Evolutionary conservation across 2,797 vertebrate species (phyloP).

Genomic region (Melanotaenia pygmaea): DNA sequence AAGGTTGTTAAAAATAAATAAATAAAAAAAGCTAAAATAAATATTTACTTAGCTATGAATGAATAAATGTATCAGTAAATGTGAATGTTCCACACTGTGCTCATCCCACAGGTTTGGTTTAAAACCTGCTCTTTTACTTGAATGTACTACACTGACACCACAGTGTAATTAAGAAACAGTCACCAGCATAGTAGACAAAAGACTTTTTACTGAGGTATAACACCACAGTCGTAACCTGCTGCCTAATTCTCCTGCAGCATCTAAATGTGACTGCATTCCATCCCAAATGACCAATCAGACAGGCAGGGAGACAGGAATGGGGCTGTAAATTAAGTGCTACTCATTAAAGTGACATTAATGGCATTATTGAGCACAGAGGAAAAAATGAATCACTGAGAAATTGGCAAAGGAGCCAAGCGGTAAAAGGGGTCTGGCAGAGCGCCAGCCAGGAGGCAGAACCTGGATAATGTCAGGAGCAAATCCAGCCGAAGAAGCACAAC

Average conservation of each 20-base stretch:
- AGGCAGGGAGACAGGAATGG: constrained; percentile 54
- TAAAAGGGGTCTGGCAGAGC: constrained; percentile 53
- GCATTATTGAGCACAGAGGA: constrained; percentile 67
- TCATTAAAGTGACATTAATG: constrained; percentile 80
- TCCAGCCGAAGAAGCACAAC: constrained; percentile 18
- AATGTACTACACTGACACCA: not conserved
- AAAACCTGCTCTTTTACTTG: not conserved
- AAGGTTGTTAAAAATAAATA: not conserved
- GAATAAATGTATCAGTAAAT: not conserved
- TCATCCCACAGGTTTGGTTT: not conserved
- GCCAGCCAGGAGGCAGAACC: constrained; percentile 60
- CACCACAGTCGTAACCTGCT: not conserved
- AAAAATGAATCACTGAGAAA: constrained; percentile 64
- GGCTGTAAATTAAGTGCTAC: constrained; percentile 69
- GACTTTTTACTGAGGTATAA: not conserved
- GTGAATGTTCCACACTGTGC: not conserved
- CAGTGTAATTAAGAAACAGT: not conserved
- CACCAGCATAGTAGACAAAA: not conserved
- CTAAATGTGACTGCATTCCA: constrained; percentile 33
- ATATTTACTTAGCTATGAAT: not conserved
- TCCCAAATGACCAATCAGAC: constrained; percentile 65
- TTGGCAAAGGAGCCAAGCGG: constrained; percentile 53
- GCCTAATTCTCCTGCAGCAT: constrained; percentile 32
- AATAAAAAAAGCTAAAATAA: not conserved
- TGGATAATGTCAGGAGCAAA: constrained; percentile 55